Conservation (phyloP, 2,797 vertebrate species). For the Eulemur coronatus region DNA sequence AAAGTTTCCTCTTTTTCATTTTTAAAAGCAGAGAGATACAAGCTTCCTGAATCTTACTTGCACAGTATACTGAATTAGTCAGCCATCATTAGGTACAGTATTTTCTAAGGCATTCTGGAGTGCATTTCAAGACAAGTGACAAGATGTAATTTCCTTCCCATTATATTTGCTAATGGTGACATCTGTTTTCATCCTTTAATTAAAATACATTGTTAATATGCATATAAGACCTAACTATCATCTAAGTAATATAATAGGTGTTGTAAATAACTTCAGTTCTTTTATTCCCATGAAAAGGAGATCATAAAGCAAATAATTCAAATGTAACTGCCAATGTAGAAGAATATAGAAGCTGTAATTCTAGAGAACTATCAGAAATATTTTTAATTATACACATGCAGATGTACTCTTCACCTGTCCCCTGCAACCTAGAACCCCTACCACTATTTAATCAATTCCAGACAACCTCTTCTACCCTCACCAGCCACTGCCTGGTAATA, state of each 20-base stretch:
- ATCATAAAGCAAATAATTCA: slow-evolving; percentile 44
- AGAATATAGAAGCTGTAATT: not conserved
- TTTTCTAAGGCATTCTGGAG: slow-evolving; percentile 50
- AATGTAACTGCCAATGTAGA: not conserved
- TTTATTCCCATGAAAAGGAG: slow-evolving; percentile 40
- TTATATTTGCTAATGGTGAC: slow-evolving; percentile 77
- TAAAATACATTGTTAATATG: slow-evolving; percentile 63
- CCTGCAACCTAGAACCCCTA: not conserved
- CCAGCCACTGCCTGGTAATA: slow-evolving; percentile 44
- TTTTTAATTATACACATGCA: slow-evolving; percentile 32
- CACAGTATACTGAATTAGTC: slow-evolving; percentile 39
- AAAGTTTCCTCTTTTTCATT: not conserved
- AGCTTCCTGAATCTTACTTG: slow-evolving; percentile 27
- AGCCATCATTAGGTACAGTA: slow-evolving; percentile 48
- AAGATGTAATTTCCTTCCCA: slow-evolving; percentile 73
- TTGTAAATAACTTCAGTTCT: slow-evolving; percentile 47
- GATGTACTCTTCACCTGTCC: not conserved
- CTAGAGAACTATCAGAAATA: not conserved
- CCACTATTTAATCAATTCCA: slow-evolving; percentile 42
- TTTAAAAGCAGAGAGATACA: slow-evolving; percentile 41
- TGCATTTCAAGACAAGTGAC: slow-evolving; percentile 70
- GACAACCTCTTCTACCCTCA: not conserved
- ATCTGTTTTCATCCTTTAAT: slow-evolving; percentile 76
- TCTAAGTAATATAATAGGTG: slow-evolving; percentile 57
- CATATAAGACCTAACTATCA: slow-evolving; percentile 29